These are phyloP conservation scores for Neodiprion fabricii DNA, from an alignment of 1,140 invertebrate species.

Conservation along the genomic window DNA sequence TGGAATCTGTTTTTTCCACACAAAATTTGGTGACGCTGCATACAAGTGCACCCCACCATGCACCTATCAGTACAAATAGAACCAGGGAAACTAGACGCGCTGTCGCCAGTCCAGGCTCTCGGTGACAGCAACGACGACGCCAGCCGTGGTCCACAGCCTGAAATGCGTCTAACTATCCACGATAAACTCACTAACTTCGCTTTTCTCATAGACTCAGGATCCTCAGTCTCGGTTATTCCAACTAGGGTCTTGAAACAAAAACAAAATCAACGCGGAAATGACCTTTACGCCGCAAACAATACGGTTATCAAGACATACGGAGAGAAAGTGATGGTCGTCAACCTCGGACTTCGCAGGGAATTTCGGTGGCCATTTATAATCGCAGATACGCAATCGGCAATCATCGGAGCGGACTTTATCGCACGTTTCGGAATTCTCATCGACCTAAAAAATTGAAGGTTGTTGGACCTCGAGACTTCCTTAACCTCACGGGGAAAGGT, in stretches of 20 bases:
- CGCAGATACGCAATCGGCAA: conserved; percentile 17
- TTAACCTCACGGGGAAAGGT: neutral
- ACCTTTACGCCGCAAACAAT: conserved; percentile 27
- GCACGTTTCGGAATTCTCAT: conserved; percentile 24
- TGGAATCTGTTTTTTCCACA: conserved; percentile 18
- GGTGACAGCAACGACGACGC: neutral
- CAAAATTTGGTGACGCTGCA: conserved; percentile 14
- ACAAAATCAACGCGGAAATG: neutral
- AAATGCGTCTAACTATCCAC: conserved; percentile 17
- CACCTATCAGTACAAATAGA: neutral
- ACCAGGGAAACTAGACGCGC: conserved; percentile 17
- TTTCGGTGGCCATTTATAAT: conserved; percentile 25
- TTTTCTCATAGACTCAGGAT: conserved; percentile 28
- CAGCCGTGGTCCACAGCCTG: neutral
- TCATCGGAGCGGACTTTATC: conserved; percentile 13
- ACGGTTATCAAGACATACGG: conserved; percentile 27
- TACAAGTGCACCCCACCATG: conserved; percentile 10
- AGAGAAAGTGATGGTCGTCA: conserved; percentile 12
- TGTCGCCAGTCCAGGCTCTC: neutral
- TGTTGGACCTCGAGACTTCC: conserved; percentile 24
- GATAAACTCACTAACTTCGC: neutral
- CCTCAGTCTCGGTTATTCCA: conserved; percentile 18
- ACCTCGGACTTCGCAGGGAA: conserved; percentile 23
- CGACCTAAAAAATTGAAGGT: conserved; percentile 24
- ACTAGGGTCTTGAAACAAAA: no score